Base-by-base conservation (phyloP, 2,113 vertebrate genomes). In the Atherinomorus stipes region DNA sequence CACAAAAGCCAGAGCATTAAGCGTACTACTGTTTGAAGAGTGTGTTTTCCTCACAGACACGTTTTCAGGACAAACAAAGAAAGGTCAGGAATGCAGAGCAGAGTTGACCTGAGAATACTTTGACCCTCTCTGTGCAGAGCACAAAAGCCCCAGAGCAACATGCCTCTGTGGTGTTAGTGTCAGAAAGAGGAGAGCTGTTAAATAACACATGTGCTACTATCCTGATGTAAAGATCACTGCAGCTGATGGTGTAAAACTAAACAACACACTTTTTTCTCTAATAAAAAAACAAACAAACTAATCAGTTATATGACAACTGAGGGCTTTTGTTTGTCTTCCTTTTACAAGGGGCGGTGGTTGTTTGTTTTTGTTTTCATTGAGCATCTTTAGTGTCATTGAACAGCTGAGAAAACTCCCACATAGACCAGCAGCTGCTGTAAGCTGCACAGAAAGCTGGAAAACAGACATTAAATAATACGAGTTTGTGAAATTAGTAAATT, bases 11-110 rank as follows among this genome's bases (percentile, higher is more conserved):
- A 6, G 15, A 34, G 56, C 3, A 1, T 45, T 19, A 8, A 21
- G 67, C 38, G 15, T 6, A 28, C 52, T 66, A 28, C 52, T 66
- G 52, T 52, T 62, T n/a, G 42, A 72, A 75, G 52, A 78, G 64
- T 28, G 26, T 42, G 18, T 77, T 81, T 49, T 74, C 44, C 56
- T 80, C 52, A 38, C 34, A 40, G 65, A 66, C 67, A 58, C 72
- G 68, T 84, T 74, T 58, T 50, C 76, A 83, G 78, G 45, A 78
- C 66, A 89, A 86, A 90, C 78, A 89, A 87, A 85, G 80, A 81
- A 71, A 87, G 87, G 78, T 86, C 83, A 90, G 80, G 88, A 90
- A 90, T 89, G 89, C 66, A 64, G 84, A 54, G 21, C 42, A 25
- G 44, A 52, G 71, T 19, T 78, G 86, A 89, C 84, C 76, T 81